phyloP scores from a whole-genome alignment of 2,888 invertebrate species.

The Frankliniella fusca region DNA sequence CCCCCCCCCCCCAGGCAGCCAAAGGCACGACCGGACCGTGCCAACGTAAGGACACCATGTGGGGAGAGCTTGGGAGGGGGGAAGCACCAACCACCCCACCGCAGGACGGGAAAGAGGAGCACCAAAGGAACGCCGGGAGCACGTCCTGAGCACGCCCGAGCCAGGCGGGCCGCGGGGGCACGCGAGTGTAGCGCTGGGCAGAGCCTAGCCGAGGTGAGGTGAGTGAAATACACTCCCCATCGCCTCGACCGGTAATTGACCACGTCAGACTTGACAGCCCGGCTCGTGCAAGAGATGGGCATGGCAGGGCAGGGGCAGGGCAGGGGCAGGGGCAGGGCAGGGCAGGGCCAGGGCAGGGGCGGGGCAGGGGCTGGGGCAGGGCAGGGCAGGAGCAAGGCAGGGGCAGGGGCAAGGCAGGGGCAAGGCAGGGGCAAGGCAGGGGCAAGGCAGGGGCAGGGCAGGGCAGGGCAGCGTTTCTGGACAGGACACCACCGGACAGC shows the following conservation, averaged over 20 bases:
- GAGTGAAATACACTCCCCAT: too few species aligned
- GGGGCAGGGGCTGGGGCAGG: conserved; percentile 40
- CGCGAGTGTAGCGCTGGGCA: background rate
- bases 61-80: too few species aligned
- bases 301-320: background rate
- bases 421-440: background rate
- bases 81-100: too few species aligned
- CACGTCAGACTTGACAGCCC: too few species aligned
- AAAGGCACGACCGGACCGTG: too few species aligned
- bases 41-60: too few species aligned
- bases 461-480: background rate
- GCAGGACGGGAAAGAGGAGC: too few species aligned
- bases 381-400: conserved; percentile 38
- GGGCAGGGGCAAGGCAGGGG: background rate
- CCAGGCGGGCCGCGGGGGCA: conserved; percentile 7
- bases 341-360: conserved; percentile 36
- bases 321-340: conserved; percentile 33
- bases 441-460: background rate
- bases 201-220: conserved; percentile 3
- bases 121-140: too few species aligned
- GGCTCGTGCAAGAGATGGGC: too few species aligned
- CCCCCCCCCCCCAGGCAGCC: too few species aligned
- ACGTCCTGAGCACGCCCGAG: conserved; percentile 14
- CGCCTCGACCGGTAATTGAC: too few species aligned
- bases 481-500: background rate